Evolutionary conservation across 2,888 invertebrate species (phyloP).

Genomic region (Galeruca laticollis): DNA sequence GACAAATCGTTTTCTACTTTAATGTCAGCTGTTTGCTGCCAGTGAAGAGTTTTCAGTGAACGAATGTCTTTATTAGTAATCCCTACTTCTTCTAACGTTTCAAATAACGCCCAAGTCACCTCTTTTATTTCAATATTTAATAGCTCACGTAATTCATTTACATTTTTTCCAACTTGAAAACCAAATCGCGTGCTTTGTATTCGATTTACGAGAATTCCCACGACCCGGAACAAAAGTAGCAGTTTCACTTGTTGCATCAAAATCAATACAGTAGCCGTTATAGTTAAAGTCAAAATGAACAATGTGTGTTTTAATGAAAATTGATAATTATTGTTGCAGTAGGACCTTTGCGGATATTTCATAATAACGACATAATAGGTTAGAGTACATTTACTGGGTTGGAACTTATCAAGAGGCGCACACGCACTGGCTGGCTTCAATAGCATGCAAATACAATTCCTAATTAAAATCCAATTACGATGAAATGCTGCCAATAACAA

Average conservation of each 20-base stretch:
- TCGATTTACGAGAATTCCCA: neutral
- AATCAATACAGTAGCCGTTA: slow-evolving; percentile 44
- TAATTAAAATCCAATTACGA: neutral
- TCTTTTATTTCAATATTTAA: no score
- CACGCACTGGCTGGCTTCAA: neutral
- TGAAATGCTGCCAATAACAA: neutral
- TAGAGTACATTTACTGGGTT: slow-evolving; percentile 7
- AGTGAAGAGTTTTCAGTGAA: no score
- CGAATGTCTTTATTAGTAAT: no score
- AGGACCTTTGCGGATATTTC: neutral
- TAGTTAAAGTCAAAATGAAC: slow-evolving; percentile 27
- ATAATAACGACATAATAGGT: slow-evolving; percentile 9
- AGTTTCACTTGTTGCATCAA: slow-evolving; percentile 43
- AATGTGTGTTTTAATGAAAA: slow-evolving; percentile 16
- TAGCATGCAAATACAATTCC: neutral
- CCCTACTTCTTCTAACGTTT: no score
- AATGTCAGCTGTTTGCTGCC: no score
- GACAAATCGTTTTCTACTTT: no score
- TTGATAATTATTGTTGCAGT: slow-evolving; percentile 17
- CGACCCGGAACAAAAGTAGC: slow-evolving; percentile 9
- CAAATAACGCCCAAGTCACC: no score
- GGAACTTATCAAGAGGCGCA: neutral
- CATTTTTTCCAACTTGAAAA: neutral
- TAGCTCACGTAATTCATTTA: neutral
- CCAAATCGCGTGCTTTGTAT: neutral